phyloP scores from a whole-genome alignment of 2,888 invertebrate species.

The Anaspis maculata region DNA sequence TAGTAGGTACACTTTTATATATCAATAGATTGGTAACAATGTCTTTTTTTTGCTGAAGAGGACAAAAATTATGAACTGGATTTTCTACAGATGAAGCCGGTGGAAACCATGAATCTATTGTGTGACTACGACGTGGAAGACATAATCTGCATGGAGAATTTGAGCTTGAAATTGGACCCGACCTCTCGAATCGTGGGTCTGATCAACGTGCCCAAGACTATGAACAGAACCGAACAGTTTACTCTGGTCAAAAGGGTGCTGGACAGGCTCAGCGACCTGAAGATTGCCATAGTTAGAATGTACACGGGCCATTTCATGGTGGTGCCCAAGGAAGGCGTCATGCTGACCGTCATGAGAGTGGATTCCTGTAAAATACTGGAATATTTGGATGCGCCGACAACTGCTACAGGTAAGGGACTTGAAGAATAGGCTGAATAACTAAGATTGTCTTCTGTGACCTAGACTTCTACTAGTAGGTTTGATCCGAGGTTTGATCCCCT shows the following conservation, averaged over 20 bases:
- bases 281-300: slow-evolving; percentile 19
- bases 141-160: too few relatives aligned
- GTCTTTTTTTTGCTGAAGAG: too few relatives aligned
- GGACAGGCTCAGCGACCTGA: slow-evolving; percentile 22
- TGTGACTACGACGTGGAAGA: too few relatives aligned
- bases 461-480: too few relatives aligned
- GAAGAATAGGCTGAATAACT: background rate
- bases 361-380: slow-evolving; percentile 44
- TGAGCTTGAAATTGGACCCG: background rate
- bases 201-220: slow-evolving; percentile 67
- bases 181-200: slow-evolving; percentile 42
- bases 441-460: too few relatives aligned
- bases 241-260: slow-evolving; percentile 33
- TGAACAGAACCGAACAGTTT: slow-evolving; percentile 62
- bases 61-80: too few relatives aligned
- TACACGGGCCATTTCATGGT: slow-evolving; percentile 48
- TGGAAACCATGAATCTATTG: too few relatives aligned
- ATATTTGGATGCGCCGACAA: slow-evolving; percentile 51
- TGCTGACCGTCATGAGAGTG: slow-evolving; percentile 60
- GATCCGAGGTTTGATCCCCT: too few relatives aligned
- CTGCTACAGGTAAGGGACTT: slow-evolving; percentile 49
- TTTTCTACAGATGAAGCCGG: too few relatives aligned
- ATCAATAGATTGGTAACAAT: too few relatives aligned
- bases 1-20: too few relatives aligned
- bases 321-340: background rate